Evolutionary conservation across 2,888 invertebrate genomes (phyloP).

Genomic region (Diarsia dahlii): DNA sequence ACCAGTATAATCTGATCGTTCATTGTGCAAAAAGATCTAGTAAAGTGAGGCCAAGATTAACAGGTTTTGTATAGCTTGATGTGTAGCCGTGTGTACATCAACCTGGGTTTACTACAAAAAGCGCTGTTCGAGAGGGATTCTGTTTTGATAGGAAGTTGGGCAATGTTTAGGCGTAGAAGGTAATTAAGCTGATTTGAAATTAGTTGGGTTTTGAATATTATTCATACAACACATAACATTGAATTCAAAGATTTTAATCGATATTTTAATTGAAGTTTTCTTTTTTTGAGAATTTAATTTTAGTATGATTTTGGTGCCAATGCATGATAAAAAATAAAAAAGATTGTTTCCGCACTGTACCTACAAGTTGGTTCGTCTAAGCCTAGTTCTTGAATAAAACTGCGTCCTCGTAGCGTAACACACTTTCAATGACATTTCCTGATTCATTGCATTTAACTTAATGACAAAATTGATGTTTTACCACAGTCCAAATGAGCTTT

Average conservation of each 20-base stretch:
- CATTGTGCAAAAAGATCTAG: too few relatives aligned
- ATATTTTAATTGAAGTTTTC: too few relatives aligned
- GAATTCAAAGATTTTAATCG: too few relatives aligned
- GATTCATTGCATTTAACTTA: neutral
- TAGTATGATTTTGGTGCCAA: too few relatives aligned
- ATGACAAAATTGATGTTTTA: neutral
- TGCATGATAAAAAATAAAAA: neutral
- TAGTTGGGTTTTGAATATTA: neutral
- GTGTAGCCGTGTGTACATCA: conserved; percentile 60
- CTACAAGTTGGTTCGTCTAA: neutral
- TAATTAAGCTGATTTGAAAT: neutral
- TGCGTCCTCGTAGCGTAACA: neutral
- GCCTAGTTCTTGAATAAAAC: neutral
- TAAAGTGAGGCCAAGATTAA: too few relatives aligned
- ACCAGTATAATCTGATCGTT: too few relatives aligned
- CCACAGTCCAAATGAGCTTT: neutral
- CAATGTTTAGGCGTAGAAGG: conserved; percentile 6
- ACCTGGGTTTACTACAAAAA: conserved; percentile 60
- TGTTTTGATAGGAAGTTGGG: conserved; percentile 44
- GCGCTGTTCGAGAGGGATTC: conserved; percentile 33
- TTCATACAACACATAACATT: too few relatives aligned
- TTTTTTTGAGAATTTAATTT: too few relatives aligned
- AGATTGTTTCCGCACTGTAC: neutral
- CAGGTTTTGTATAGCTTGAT: too few relatives aligned
- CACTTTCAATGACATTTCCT: neutral